Evolutionary conservation across 1,140 invertebrate species (phyloP), one percentile per base, ranked within the genome.

Genomic region (Asobara japonica): DNA sequence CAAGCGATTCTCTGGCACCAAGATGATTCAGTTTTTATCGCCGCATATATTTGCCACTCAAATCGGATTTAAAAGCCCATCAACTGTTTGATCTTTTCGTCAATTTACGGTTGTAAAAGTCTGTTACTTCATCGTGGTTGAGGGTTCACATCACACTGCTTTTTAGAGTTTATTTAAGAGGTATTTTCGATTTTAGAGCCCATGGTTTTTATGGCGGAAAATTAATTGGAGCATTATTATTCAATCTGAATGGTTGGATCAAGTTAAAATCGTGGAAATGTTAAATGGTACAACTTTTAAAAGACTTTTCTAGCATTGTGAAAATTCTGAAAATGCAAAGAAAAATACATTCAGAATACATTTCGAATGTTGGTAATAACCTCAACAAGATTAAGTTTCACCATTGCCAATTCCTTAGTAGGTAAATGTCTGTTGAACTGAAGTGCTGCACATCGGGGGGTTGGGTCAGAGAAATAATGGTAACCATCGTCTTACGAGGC

Each of bases 401-500:
- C 22, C 51, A 56, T 5, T 56, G n/a, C 18, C 51, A 56, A 56
- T 56, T 22, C 22, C 51, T 56, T 20, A 20, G 18, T 10, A 56
- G 51, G 20, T 56, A 56, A 56, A 56, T 56, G 51, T 56, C 20
- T 25, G 22, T 6, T 56, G 22, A 56, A 56, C 6, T 25, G 51
- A 22, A 27, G 18, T 22, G 22, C 13, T 25, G 51, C 20, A 25
- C 11, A 56, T 3, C 13, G 51, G 51, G 31, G 25, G 25, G n/a
- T 31, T 3, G n/a, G 62, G 38, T 65, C 38, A 36, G 29, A 51
- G 10, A 29, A 31, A 29, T 41, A 27, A n/a, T 62, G 27, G 10
- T 48, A 65, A 72, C 30, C 69, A 75, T 69, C 80, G 84, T 85
- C 82, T 86, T 85, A 84, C 79, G 62, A 79, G 74, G 76, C 83